Evolutionary conservation across 2,888 invertebrate species (phyloP).

Genomic region (Lamellibrachia satsuma): DNA sequence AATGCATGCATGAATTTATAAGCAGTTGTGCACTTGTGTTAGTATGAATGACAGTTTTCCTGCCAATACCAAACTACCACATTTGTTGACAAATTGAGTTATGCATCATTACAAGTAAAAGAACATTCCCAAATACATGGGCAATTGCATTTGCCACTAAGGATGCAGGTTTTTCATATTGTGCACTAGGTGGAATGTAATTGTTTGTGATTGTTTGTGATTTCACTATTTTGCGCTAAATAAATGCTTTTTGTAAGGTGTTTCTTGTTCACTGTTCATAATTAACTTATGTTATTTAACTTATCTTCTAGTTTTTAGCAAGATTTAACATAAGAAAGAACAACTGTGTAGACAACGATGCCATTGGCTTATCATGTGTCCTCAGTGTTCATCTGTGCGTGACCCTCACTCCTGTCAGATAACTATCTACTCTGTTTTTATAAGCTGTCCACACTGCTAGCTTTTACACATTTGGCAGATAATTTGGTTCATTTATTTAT

Average conservation of each 20-base stretch:
- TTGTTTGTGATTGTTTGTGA: neutral
- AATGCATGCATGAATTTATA: neutral
- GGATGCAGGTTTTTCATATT: neutral
- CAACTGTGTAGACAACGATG: neutral
- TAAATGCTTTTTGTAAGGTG: slow-evolving; percentile 7
- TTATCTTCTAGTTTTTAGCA: neutral
- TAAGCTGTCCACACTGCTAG: too few relatives aligned
- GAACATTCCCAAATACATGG: neutral
- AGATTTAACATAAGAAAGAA: neutral
- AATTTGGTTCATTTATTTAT: too few relatives aligned
- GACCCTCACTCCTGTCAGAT: too few relatives aligned
- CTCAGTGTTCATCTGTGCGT: too few relatives aligned
- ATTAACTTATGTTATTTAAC: neutral
- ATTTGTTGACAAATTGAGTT: neutral
- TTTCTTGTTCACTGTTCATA: neutral
- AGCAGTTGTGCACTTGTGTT: neutral
- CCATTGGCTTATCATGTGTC: too few relatives aligned
- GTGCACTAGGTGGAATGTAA: neutral
- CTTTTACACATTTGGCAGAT: too few relatives aligned
- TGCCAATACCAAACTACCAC: neutral
- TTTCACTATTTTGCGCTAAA: slow-evolving; percentile 17
- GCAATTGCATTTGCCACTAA: neutral
- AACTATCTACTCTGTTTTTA: too few relatives aligned
- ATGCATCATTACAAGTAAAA: neutral
- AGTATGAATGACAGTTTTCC: neutral